phyloP scores from a whole-genome alignment of 1,140 invertebrate species.

The Lucilia cuprina region DNA sequence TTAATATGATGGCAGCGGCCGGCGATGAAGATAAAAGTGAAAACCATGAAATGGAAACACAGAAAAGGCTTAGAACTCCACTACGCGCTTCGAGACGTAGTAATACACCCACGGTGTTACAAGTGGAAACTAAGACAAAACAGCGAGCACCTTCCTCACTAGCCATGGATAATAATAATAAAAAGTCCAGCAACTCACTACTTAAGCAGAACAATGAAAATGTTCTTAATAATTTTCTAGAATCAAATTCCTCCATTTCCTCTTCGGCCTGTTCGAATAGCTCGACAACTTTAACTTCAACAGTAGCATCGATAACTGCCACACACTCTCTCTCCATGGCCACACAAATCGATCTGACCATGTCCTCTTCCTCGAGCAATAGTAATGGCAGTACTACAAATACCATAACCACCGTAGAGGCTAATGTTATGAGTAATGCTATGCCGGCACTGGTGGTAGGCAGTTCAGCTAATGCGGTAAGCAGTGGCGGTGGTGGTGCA shows the following conservation, averaged over 20 bases:
- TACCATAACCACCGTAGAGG: constrained; percentile 39
- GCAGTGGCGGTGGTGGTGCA: constrained; percentile 27
- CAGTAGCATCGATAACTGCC: constrained; percentile 36
- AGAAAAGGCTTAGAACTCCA: constrained; percentile 20
- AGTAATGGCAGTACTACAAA: constrained; percentile 46
- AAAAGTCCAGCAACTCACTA: background rate
- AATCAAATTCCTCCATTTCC: constrained; percentile 39
- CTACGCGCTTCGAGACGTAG: constrained; percentile 33
- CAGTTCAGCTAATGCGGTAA: background rate
- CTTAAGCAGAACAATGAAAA: background rate
- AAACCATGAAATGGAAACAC: background rate
- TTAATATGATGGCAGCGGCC: too few relatives aligned
- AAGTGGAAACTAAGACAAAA: background rate
- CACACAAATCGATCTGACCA: constrained; percentile 56
- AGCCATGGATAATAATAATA: background rate
- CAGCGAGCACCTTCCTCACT: background rate
- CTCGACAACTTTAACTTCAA: constrained; percentile 28
- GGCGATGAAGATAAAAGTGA: background rate
- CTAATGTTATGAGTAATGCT: constrained; percentile 30
- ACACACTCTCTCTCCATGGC: constrained; percentile 45
- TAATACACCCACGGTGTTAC: constrained; percentile 3
- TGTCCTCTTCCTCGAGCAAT: constrained; percentile 55
- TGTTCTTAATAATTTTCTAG: constrained; percentile 36
- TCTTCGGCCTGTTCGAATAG: constrained; percentile 36
- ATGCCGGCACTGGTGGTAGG: background rate